A percentile compares a stretch with the other conserved stretches of the same genome.
Conservation (phyloP, 1,140 invertebrate genomes). For the Hycleus phaleratus region DNA sequence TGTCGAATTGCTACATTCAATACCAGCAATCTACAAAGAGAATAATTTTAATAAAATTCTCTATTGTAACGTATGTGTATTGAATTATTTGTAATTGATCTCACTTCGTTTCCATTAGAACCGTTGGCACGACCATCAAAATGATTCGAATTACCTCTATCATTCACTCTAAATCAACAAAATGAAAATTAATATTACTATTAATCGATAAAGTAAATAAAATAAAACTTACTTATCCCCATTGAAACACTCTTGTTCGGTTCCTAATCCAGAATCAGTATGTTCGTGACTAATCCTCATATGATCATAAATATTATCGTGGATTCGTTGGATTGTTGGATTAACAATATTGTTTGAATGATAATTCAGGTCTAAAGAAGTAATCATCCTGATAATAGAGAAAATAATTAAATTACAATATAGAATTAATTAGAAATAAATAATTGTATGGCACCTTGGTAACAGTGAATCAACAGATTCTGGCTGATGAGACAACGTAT, state of each 20-base stretch:
- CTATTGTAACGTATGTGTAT: too few relatives aligned
- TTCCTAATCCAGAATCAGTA: slow-evolving; percentile 58
- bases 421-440: slow-evolving; percentile 2
- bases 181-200: too few relatives aligned
- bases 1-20: too few relatives aligned
- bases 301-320: slow-evolving; percentile 29
- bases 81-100: too few relatives aligned
- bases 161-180: too few relatives aligned
- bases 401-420: neutral
- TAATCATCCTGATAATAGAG: neutral
- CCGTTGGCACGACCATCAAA: too few relatives aligned
- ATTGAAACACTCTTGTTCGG: slow-evolving; percentile 51
- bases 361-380: neutral
- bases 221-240: neutral
- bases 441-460: slow-evolving; percentile 9
- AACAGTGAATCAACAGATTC: slow-evolving; percentile 11
- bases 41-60: too few relatives aligned
- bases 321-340: slow-evolving; percentile 1
- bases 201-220: too few relatives aligned
- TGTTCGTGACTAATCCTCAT: slow-evolving; percentile 56
- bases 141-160: too few relatives aligned
- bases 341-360: slow-evolving; percentile 1
- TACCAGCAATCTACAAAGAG: too few relatives aligned
- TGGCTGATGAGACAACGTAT: too few relatives aligned
- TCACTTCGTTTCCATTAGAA: too few relatives aligned